These are phyloP conservation scores for Cygnus olor DNA, from an alignment of 2,797 vertebrate species.

Conservation along the genomic window DNA sequence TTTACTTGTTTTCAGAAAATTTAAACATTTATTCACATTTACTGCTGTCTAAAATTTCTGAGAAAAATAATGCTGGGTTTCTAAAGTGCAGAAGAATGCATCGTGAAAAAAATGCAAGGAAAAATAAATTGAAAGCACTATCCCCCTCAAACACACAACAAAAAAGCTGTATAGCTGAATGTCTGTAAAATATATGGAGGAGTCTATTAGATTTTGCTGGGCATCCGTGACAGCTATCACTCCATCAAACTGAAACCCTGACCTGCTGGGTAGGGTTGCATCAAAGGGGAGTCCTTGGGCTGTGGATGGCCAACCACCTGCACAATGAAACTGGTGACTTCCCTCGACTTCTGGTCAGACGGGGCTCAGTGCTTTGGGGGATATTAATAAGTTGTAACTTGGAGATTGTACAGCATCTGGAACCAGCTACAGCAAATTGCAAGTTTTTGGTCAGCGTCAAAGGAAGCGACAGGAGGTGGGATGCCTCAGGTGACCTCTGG, in stretches of 20 bases:
- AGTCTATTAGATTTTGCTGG: background rate
- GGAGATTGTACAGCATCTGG: fast-evolving
- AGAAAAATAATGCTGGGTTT: background rate
- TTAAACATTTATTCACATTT: background rate
- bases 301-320: fast-evolving
- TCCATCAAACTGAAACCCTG: background rate
- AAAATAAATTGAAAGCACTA: background rate
- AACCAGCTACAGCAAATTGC: fast-evolving
- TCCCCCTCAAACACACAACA: background rate
- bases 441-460: fast-evolving
- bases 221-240: background rate
- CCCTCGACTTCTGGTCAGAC: fast-evolving
- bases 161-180: background rate
- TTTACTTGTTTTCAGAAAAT: slow-evolving; percentile 23
- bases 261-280: background rate
- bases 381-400: fast-evolving
- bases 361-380: background rate
- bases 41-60: background rate
- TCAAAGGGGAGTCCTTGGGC: fast-evolving
- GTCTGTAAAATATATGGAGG: background rate
- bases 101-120: background rate
- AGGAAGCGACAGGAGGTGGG: background rate
- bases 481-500: background rate
- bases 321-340: fast-evolving
- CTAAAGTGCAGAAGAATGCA: background rate